Evolutionary conservation across 1,140 invertebrate genomes (phyloP).

Genomic region (Drosophila seguyi): DNA sequence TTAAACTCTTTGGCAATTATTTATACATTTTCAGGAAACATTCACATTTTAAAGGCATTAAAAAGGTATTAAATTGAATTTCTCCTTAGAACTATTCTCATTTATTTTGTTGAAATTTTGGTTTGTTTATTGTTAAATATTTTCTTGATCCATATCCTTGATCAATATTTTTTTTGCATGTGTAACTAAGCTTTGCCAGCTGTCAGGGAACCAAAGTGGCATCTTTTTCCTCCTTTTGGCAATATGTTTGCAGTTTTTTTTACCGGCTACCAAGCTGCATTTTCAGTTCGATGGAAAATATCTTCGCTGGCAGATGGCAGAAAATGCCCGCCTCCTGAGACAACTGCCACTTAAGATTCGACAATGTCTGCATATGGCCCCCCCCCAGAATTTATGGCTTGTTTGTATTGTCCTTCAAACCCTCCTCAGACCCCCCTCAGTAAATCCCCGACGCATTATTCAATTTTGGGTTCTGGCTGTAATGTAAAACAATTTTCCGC

Average conservation of each 20-base stretch:
- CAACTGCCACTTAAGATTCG: slow-evolving; percentile 31
- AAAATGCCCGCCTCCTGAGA: slow-evolving; percentile 6
- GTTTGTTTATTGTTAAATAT: not conserved
- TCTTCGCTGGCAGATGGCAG: slow-evolving; percentile 18
- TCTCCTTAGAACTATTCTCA: not conserved
- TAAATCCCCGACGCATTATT: slow-evolving; percentile 63
- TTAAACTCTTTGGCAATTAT: not conserved
- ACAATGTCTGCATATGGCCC: slow-evolving; percentile 46
- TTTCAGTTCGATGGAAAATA: slow-evolving; percentile 10
- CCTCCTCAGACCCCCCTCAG: not conserved
- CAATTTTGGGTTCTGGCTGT: slow-evolving; percentile 52
- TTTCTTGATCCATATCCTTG: not conserved
- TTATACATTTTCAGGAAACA: not conserved
- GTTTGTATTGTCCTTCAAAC: slow-evolving; percentile 30
- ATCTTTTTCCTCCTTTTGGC: not conserved
- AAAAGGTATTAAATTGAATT: not conserved
- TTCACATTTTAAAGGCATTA: not conserved
- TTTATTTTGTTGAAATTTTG: not conserved
- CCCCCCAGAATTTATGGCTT: slow-evolving; percentile 56
- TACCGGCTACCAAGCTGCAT: slow-evolving; percentile 17
- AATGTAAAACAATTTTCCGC: slow-evolving; percentile 62
- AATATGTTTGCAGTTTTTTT: slow-evolving; percentile 30
- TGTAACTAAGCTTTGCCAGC: slow-evolving; percentile 20
- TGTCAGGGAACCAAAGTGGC: slow-evolving; percentile 5
- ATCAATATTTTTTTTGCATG: slow-evolving; percentile 3